phyloP scores from a whole-genome alignment of 2,888 invertebrate genomes.

The Poecilobothrus nobilitatus region DNA sequence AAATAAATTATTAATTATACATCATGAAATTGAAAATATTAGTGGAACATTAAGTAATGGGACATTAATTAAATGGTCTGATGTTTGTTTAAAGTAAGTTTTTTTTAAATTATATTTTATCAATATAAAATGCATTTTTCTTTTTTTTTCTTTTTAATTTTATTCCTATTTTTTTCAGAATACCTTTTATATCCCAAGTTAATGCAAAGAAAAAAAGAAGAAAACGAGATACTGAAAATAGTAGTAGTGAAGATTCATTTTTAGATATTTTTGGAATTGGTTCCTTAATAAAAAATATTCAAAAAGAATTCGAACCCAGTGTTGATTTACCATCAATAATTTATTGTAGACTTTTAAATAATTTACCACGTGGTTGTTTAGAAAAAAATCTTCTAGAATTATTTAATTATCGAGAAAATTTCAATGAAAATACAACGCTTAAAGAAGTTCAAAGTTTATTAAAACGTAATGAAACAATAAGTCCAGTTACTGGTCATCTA shows the following conservation, averaged over 20 bases:
- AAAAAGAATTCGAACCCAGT: constrained; percentile 48
- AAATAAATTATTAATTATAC: constrained; percentile 47
- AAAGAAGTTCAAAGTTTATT: constrained; percentile 54
- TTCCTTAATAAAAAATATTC: constrained; percentile 11
- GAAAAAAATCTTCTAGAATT: constrained; percentile 59
- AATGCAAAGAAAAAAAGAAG: neutral
- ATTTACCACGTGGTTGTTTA: constrained; percentile 54
- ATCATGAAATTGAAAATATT: constrained; percentile 45
- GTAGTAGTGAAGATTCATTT: constrained; percentile 15
- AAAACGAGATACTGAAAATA: neutral
- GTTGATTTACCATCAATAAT: constrained; percentile 49
- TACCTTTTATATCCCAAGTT: constrained; percentile 19
- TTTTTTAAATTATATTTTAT: neutral
- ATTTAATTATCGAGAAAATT: constrained; percentile 51
- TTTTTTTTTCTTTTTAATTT: neutral
- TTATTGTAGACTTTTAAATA: constrained; percentile 57
- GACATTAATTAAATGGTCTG: constrained; percentile 21
- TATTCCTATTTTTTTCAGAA: constrained; percentile 14
- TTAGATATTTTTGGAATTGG: constrained; percentile 18
- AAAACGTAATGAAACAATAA: constrained; percentile 50
- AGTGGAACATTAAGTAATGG: constrained; percentile 36
- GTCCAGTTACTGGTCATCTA: constrained; percentile 58
- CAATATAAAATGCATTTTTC: neutral
- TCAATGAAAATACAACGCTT: constrained; percentile 49
- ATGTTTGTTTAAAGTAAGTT: constrained; percentile 24